Evolutionary conservation across 1,140 invertebrate species (phyloP).

Genomic region (Hyles euphorbiae): DNA sequence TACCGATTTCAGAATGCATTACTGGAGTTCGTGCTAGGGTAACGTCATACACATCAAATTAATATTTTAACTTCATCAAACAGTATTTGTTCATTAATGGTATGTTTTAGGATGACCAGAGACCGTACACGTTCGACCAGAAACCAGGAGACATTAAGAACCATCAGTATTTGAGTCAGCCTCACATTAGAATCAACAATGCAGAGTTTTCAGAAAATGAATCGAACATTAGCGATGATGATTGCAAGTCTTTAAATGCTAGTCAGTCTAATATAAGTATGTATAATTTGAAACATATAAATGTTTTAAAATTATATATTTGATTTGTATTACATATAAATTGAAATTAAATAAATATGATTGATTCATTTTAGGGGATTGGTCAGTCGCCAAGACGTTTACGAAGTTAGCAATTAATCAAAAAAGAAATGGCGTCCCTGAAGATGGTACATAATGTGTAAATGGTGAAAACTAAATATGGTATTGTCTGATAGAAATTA

Average conservation of each 20-base stretch:
- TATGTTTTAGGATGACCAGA: slow-evolving; percentile 38
- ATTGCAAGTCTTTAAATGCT: slow-evolving; percentile 56
- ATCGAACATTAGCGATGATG: slow-evolving; percentile 57
- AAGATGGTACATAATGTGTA: slow-evolving; percentile 33
- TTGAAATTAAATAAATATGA: background rate
- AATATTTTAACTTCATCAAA: background rate
- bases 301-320: slow-evolving; percentile 5
- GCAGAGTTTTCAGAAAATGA: slow-evolving; percentile 59
- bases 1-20: slow-evolving; percentile 92
- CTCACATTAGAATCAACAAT: slow-evolving; percentile 48
- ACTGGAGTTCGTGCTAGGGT: slow-evolving; percentile 81
- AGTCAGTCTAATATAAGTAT: slow-evolving; percentile 58
- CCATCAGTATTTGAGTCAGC: slow-evolving; percentile 45
- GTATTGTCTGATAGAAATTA: slow-evolving; percentile 6
- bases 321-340: background rate
- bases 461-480: background rate
- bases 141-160: slow-evolving; percentile 29
- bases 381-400: slow-evolving; percentile 44
- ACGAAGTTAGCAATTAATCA: slow-evolving; percentile 36
- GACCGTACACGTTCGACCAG: slow-evolving; percentile 49
- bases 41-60: slow-evolving; percentile 1
- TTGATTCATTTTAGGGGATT: slow-evolving; percentile 32
- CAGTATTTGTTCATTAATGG: background rate
- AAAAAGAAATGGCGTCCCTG: slow-evolving; percentile 29
- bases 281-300: slow-evolving; percentile 17